Evolutionary conservation across 2,888 invertebrate species (phyloP).

Genomic region (Herminia tarsipennalis): DNA sequence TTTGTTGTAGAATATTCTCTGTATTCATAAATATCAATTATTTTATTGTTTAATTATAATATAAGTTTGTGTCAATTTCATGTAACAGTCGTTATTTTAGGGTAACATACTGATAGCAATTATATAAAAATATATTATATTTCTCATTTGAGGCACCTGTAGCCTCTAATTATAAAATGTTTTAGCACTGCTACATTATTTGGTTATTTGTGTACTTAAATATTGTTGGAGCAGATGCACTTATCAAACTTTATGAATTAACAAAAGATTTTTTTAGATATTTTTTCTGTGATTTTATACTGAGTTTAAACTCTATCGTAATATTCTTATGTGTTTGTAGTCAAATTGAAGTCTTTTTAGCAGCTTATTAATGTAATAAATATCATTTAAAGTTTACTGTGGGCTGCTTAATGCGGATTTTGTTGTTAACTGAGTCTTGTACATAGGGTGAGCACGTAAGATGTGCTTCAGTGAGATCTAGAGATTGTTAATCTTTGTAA

Average conservation of each 20-base stretch:
- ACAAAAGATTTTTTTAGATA: too few species aligned
- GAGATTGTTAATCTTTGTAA: constrained; percentile 76
- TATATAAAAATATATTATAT: constrained; percentile 16
- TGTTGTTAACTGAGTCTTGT: constrained; percentile 39
- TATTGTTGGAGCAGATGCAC: too few species aligned
- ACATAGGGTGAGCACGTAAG: constrained; percentile 33
- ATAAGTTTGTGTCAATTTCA: constrained; percentile 68
- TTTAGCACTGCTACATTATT: constrained; percentile 29
- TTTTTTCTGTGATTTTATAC: too few species aligned
- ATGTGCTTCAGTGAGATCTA: constrained; percentile 57
- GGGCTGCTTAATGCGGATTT: constrained; percentile 27
- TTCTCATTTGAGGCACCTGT: constrained; percentile 15
- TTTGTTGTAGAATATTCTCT: constrained; percentile 79
- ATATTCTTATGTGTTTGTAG: constrained; percentile 2
- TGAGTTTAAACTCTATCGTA: too few species aligned
- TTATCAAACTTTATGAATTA: too few species aligned
- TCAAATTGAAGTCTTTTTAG: background rate
- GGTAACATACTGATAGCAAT: constrained; percentile 34
- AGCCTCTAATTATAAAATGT: constrained; percentile 25
- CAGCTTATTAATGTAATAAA: background rate
- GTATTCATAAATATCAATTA: constrained; percentile 53
- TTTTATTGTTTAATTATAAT: constrained; percentile 50
- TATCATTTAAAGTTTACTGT: background rate
- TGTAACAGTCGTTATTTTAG: constrained; percentile 52
- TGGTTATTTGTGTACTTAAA: constrained; percentile 45